Percentiles rank a stretch among this genome's conserved stretches.
Evolutionary conservation across 1,140 invertebrate species (phyloP).

Genomic region (Lucilia sericata): DNA sequence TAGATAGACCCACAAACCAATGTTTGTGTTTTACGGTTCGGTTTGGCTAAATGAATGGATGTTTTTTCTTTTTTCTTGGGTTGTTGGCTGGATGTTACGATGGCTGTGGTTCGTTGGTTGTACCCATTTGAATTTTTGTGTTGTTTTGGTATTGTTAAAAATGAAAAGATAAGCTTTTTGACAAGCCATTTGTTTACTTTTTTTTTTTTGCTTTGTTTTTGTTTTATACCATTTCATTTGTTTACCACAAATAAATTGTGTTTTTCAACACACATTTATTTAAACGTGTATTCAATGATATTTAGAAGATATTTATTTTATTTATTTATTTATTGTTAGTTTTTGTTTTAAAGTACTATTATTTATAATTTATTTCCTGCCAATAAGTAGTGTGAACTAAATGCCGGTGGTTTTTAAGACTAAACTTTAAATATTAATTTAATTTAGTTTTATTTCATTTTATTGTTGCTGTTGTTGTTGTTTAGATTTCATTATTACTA

Average conservation of each 20-base stretch:
- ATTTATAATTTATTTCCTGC: slow-evolving; percentile 42
- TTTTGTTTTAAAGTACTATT: background rate
- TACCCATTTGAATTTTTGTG: background rate
- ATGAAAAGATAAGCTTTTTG: slow-evolving; percentile 33
- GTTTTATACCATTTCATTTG: background rate
- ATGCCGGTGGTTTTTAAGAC: background rate
- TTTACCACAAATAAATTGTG: slow-evolving; percentile 22
- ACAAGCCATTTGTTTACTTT: slow-evolving; percentile 38
- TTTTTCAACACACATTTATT: background rate
- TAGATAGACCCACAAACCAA: background rate
- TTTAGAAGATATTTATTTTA: background rate
- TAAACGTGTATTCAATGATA: background rate
- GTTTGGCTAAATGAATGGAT: background rate
- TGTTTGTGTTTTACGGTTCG: background rate
- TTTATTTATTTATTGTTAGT: background rate
- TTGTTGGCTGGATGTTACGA: background rate
- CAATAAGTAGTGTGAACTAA: background rate
- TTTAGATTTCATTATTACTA: background rate
- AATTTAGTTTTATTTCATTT: background rate
- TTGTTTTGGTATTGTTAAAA: background rate
- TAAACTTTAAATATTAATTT: too few relatives aligned
- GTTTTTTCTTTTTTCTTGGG: too few relatives aligned
- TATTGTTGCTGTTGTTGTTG: background rate
- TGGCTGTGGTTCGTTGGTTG: background rate
- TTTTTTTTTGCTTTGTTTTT: background rate